Conservation (phyloP, 2,113 vertebrate genomes). For the Dicerorhinus sumatrensis region DNA sequence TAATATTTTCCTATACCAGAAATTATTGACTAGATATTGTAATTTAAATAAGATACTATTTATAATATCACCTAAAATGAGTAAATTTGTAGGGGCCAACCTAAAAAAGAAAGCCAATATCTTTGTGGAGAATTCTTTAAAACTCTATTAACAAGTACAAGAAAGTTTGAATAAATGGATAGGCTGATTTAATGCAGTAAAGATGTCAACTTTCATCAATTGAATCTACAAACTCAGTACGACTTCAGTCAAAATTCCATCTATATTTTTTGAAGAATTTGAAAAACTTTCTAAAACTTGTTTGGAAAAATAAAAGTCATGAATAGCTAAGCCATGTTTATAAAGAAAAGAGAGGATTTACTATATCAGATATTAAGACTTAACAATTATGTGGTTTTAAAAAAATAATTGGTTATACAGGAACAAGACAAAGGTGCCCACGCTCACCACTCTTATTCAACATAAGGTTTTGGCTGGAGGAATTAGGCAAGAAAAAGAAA, state of each 20-base stretch:
- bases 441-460: no score
- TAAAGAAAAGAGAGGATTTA: neutral
- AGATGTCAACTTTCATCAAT: neutral
- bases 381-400: neutral
- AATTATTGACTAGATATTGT: constrained; percentile 32
- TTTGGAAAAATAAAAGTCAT: neutral
- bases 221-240: neutral
- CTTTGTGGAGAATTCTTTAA: constrained; percentile 8
- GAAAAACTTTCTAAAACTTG: constrained; percentile 22
- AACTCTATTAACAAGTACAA: neutral
- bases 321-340: neutral
- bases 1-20: neutral
- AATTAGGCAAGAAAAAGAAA: no score
- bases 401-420: neutral
- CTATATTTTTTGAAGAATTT: constrained; percentile 17
- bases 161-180: neutral
- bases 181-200: neutral
- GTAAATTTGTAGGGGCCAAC: neutral
- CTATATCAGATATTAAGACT: neutral
- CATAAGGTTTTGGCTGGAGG: no score
- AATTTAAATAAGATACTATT: neutral
- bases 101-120: neutral
- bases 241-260: neutral
- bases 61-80: neutral
- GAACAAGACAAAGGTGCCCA: no score